Evolutionary conservation across 2,113 vertebrate genomes (phyloP), one percentile per base, ranked within the genome.

Genomic region (Ardeotis arabs): DNA sequence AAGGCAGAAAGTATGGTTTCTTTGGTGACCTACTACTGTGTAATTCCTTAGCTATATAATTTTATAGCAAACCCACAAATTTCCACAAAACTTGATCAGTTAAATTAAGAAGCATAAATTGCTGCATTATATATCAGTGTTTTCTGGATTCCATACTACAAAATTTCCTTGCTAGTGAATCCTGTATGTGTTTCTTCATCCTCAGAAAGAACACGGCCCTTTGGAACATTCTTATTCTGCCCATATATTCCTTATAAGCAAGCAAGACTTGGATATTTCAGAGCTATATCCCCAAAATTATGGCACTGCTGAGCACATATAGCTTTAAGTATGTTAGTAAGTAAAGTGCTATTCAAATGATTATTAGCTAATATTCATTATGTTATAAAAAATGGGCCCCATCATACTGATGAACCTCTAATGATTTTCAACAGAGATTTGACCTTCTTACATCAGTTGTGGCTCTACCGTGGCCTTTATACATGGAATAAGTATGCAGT

Each of bases 321-420:
- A 96, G 19, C 24, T 81, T 77, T 87, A 63, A 74, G 67, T 76
- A 73, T 37, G 64, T 85, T 93, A 91, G 52, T 74, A 91, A 58
- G 64, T 79, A 64, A 75, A 82, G 63, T 63, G 41, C 23, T 75
- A 77, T 59, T 91, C 56, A 63, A 80, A 78, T 72, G 14, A 59
- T 56, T 94, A 93, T 91, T 81, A 90, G 52, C 31, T 75, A 84
- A 84, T 64, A 74, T 76, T 62, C 50, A 76, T 83, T 72, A 85
- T n/a, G 41, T 64, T 88, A 83, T 93, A 77, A 93, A 91, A 75
- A 93, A 87, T 52, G 44, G 23, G 20, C 17, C 56, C 86, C n/a
- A 45, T 80, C 47, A 56, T 44, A 77, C 22, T 80, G 80, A 85
- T 81, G 63, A 89, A 83, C 41, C 7, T 82, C 58, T 85, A 85